Evolutionary conservation across 2,888 invertebrate species (phyloP), one percentile per base, ranked within the genome.

Genomic region (Apamea anceps): DNA sequence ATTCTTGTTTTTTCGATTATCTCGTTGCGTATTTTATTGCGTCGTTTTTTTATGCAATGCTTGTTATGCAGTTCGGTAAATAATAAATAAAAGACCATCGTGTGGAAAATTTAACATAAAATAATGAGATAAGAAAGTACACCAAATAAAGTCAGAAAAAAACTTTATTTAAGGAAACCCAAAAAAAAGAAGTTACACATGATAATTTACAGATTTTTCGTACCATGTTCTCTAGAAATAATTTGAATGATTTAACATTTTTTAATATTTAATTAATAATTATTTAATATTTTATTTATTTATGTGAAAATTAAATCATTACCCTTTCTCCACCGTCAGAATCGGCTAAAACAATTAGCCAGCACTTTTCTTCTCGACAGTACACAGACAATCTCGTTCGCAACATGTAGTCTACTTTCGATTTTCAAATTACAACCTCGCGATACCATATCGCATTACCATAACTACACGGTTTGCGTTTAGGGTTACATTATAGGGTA

Each of bases 381-480:
- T 92, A 90, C 91, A 71, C 68, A 80, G 81, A 88, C 89, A 90
- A 91, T 93, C 90, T 92, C 88, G 90, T 87, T 90, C 86, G 88
- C 90, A 93, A 91, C 91, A 93, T 93, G 93, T 93, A 93, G 91
- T 92, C 91, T 93, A 95, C 96, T 96, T 95, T 96, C 95, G 94
- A 94, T 96, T 96, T 95, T 94, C 88, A 93, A 94, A 94, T 93
- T 85, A 89, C 91, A 83, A 89, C 91, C 90, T 91, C 91, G 90
- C 90, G 89, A 89, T 89, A 88, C 87, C 89, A 92, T 93, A 93
- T 94, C 91, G 90, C 89, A 90, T 94, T 93, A 92, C 92, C 91
- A 93, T 93, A 92, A 91, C 90, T 89, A 88, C 90, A 92, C 88
- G 86, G 91, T 91, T 90, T 88, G 82, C 86, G 86, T 91, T 91